Evolutionary conservation across 2,113 vertebrate species (phyloP), one percentile per base, ranked within the genome.

Genomic region (Philantomba maxwellii): DNA sequence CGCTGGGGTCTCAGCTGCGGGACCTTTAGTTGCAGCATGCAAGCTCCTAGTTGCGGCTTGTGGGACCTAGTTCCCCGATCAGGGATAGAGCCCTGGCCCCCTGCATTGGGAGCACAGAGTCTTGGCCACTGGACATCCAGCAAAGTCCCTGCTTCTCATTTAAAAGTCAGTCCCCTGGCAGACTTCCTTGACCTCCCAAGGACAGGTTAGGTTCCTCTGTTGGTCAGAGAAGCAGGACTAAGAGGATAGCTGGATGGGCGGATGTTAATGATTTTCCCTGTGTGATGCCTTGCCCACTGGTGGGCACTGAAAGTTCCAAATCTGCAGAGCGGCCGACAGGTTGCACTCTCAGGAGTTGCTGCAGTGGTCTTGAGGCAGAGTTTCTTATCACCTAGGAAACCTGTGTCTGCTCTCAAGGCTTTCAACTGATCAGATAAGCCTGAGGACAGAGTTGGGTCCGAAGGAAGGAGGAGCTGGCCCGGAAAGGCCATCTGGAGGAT

Each of bases 1-100:
- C 1, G 1, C 45, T 0, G 9, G 77, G 45, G 16, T 80, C 77
- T 80, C 45, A 80, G 43, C 12, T 80, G 28, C 0, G 0, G 39
- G 70, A 26, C 12, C 12, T 43, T 75, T 14, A 33, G 15, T 6
- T 49, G 75, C 8, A 49, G 45, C 45, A 1, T 30, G 5, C 16
- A 30, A 17, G 45, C 75, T 78, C 45, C 75, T 49, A 19, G 77
- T 49, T 80, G 45, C 9, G 1, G 28, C 28, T 7, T 75, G 12
- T 49, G 77, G 28, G 28, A 33, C 16, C 45, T 49, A 6, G 28
- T 33, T 78, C 45, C 75, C 28, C 21, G 45, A 49, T 30, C 45
- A 33, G 77, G 45, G 77, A 49, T 9, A 4, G 28, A 80, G 16
- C 45, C 77, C 4, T 0, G 2, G 77, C 45, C 28, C 28, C 45